Conservation (phyloP, 2,113 vertebrate species). For the Vimba vimba region DNA sequence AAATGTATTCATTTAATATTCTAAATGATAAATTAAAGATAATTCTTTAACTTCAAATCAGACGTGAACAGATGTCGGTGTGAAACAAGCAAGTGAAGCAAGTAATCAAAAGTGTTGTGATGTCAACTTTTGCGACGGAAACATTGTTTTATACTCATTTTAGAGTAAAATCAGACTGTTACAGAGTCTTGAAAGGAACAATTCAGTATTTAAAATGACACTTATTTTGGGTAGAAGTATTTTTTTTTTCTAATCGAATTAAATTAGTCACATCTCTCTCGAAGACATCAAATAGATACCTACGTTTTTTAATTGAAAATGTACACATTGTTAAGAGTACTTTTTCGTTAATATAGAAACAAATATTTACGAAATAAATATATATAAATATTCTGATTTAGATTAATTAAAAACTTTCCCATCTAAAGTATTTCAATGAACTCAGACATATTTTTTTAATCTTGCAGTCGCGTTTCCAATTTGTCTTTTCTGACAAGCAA, state of each 20-base stretch:
- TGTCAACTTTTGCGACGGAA: not conserved
- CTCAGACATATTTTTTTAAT: too few relatives aligned
- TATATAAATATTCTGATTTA: too few relatives aligned
- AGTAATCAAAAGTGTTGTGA: not conserved
- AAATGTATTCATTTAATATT: not conserved
- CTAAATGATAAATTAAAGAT: not conserved
- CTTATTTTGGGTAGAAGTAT: not conserved
- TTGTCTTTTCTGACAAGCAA: not conserved
- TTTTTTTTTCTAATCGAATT: not conserved
- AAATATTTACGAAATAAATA: not conserved
- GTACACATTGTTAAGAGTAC: not conserved
- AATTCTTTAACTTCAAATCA: not conserved
- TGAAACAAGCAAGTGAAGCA: not conserved
- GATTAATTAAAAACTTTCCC: not conserved
- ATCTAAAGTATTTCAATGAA: not conserved
- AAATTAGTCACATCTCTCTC: not conserved
- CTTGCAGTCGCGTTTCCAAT: not conserved
- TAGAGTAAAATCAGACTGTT: not conserved
- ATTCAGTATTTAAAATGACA: not conserved
- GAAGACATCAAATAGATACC: not conserved
- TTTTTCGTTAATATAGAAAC: not conserved
- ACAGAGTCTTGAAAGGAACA: not conserved
- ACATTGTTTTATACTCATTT: not conserved
- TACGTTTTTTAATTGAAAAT: not conserved
- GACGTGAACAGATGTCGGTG: not conserved